phyloP scores from a whole-genome alignment of 2,797 vertebrate species.

The Manis javanica region DNA sequence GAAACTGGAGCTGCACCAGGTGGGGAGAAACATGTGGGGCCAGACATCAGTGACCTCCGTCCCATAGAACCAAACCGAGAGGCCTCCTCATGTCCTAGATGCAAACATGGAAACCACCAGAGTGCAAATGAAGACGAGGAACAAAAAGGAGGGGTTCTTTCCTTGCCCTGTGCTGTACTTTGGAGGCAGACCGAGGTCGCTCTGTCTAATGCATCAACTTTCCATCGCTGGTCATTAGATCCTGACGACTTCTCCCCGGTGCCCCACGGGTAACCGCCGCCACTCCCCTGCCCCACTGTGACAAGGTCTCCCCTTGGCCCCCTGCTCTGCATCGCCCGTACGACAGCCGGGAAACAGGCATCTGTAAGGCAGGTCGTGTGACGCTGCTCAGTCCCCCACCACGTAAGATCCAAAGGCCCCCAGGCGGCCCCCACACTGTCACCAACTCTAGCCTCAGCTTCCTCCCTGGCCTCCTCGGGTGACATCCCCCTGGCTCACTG shows the following conservation, averaged over 20 bases:
- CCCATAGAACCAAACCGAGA: neutral
- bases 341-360: neutral
- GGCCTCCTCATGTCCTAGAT: neutral
- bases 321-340: neutral
- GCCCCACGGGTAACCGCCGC: neutral
- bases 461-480: neutral
- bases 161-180: neutral
- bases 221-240: neutral
- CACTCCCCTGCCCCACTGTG: neutral
- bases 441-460: neutral
- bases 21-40: neutral
- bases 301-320: neutral
- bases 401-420: neutral
- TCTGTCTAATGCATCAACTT: neutral
- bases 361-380: neutral
- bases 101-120: neutral
- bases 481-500: neutral
- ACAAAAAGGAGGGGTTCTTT: neutral
- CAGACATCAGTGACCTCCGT: neutral
- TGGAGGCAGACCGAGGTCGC: neutral
- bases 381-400: neutral
- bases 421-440: neutral
- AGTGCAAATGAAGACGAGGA: neutral
- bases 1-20: neutral
- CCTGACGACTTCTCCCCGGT: neutral